These are phyloP conservation scores for Heliconius hewitsoni DNA, from an alignment of 1,140 invertebrate species.

Conservation along the genomic window DNA sequence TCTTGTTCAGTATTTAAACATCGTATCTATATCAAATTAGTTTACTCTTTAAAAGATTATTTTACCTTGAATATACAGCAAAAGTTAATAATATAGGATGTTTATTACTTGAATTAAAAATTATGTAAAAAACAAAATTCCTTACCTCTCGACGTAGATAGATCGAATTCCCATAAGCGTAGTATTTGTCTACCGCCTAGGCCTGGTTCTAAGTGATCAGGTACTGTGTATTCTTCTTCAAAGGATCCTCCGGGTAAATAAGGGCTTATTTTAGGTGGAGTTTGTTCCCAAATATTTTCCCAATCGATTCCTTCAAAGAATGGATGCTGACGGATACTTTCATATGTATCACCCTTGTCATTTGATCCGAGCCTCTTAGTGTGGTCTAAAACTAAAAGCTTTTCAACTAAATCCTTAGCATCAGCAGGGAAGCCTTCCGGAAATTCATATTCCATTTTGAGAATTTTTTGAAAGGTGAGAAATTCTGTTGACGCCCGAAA, in stretches of 20 bases:
- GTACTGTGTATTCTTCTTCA: slow-evolving; percentile 87
- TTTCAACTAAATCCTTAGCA: slow-evolving; percentile 93
- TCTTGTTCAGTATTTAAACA: background rate
- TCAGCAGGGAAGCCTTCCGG: slow-evolving; percentile 93
- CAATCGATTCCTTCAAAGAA: slow-evolving; percentile 94
- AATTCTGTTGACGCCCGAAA: slow-evolving; percentile 97
- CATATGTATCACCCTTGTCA: slow-evolving; percentile 88
- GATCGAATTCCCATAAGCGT: slow-evolving; percentile 87
- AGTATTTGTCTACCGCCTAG: slow-evolving; percentile 90
- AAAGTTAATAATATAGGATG: background rate
- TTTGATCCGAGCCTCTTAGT: slow-evolving; percentile 90
- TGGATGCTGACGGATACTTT: slow-evolving; percentile 90
- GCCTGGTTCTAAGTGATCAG: slow-evolving; percentile 91
- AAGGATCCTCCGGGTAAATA: slow-evolving; percentile 90
- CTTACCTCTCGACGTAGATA: slow-evolving; percentile 80
- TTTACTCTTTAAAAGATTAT: background rate
- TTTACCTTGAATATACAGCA: background rate
- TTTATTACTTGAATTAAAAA: background rate
- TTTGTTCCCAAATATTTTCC: slow-evolving; percentile 88
- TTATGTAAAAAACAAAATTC: slow-evolving; percentile 14
- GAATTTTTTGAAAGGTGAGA: slow-evolving; percentile 97
- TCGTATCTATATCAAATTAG: background rate
- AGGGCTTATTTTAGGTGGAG: slow-evolving; percentile 92
- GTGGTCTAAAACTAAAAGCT: slow-evolving; percentile 92
- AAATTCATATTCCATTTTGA: slow-evolving; percentile 95